Percentiles rank a stretch among this genome's conserved stretches.
phyloP scores from a whole-genome alignment of 2,888 invertebrate species.

The Hemaris fuciformis region DNA sequence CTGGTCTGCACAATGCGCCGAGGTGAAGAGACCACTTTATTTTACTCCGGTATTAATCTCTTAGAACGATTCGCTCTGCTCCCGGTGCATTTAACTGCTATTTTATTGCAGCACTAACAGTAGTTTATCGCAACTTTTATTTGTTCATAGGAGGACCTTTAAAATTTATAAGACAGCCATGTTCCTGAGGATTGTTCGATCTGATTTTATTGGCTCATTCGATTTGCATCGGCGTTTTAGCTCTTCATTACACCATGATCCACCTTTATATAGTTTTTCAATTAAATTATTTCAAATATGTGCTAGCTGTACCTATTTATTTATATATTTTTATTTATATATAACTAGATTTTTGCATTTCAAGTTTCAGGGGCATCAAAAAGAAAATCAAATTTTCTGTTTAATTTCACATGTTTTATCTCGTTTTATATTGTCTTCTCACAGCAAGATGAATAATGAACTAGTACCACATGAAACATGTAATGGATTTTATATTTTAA shows the following conservation, averaged over 20 bases:
- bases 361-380: too few relatives aligned
- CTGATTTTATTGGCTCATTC: slow-evolving; percentile 17
- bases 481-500: not conserved
- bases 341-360: too few relatives aligned
- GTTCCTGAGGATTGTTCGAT: slow-evolving; percentile 14
- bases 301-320: too few relatives aligned
- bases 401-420: too few relatives aligned
- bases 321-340: too few relatives aligned
- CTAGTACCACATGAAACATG: not conserved
- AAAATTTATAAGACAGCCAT: slow-evolving; percentile 23
- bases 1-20: slow-evolving; percentile 20
- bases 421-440: too few relatives aligned
- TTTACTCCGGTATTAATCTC: slow-evolving; percentile 48
- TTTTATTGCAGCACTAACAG: slow-evolving; percentile 50
- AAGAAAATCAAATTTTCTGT: too few relatives aligned
- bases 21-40: slow-evolving; percentile 32
- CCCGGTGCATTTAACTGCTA: slow-evolving; percentile 42
- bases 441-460: not conserved
- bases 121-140: slow-evolving; percentile 36
- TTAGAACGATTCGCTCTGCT: slow-evolving; percentile 35
- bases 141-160: slow-evolving; percentile 24
- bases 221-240: not conserved
- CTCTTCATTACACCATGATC: not conserved
- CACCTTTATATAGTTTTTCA: not conserved
- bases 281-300: not conserved